Evolutionary conservation across 2,888 invertebrate species (phyloP).

Genomic region (Oithona nana): DNA sequence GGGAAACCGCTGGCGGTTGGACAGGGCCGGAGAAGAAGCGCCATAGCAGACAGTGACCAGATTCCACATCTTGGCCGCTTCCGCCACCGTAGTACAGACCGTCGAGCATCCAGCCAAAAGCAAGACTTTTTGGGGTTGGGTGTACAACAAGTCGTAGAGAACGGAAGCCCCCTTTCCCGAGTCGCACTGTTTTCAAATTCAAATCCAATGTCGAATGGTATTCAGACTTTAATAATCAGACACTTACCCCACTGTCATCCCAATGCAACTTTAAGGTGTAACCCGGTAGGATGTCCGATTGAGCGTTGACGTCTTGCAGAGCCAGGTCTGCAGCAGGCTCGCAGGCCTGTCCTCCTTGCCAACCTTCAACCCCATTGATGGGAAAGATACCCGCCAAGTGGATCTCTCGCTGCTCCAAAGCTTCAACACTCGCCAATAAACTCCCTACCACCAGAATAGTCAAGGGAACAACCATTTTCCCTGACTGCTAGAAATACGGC

Average conservation of each 20-base stretch:
- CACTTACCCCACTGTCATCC: constrained; percentile 82
- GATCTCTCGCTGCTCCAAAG: constrained; percentile 29
- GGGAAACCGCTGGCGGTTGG: constrained; percentile 79
- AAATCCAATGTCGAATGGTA: constrained; percentile 18
- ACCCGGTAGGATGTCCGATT: constrained; percentile 68
- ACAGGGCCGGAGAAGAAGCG: constrained; percentile 91
- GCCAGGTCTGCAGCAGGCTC: constrained; percentile 93
- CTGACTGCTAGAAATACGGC: too few species aligned
- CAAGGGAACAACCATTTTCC: too few species aligned
- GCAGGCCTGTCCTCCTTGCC: constrained; percentile 97
- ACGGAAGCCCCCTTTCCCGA: constrained; percentile 94
- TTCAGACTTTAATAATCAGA: neutral
- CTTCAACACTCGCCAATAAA: too few species aligned
- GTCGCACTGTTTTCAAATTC: constrained; percentile 58
- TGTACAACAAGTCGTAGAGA: constrained; percentile 94
- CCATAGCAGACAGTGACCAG: constrained; percentile 98
- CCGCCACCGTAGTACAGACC: constrained; percentile 95
- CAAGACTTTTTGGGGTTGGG: constrained; percentile 79
- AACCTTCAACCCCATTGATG: constrained; percentile 83
- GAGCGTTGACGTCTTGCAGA: constrained; percentile 79
- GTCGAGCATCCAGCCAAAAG: constrained; percentile 91
- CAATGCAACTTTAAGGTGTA: constrained; percentile 75
- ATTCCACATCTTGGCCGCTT: constrained; percentile 99
- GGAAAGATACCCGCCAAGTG: constrained; percentile 97
- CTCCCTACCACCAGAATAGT: too few species aligned